A percentile compares a stretch with the other conserved stretches of the same genome.
Conservation (phyloP, 2,113 vertebrate genomes). For the Oostethus manadensis region DNA sequence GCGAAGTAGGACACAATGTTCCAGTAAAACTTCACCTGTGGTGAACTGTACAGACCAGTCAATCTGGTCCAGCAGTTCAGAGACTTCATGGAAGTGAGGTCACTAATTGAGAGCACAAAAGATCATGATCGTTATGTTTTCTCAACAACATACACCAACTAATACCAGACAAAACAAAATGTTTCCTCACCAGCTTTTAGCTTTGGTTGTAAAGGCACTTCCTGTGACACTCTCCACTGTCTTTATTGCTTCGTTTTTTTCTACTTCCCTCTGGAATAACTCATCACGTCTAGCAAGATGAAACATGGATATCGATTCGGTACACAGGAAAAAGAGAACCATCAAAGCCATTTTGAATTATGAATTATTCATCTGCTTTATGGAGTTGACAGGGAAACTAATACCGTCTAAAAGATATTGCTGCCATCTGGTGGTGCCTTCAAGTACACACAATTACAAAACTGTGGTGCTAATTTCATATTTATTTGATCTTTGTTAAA, state of each 20-base stretch:
- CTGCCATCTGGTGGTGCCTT: slow-evolving; percentile 21
- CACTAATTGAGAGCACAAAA: slow-evolving; percentile 5
- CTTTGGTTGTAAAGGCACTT: slow-evolving; percentile 16
- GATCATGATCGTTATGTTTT: neutral
- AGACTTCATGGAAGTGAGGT: slow-evolving; percentile 24
- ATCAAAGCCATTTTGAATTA: too few relatives aligned
- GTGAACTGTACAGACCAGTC: slow-evolving; percentile 74
- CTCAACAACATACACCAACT: too few relatives aligned
- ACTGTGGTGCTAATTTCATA: neutral
- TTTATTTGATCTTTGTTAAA: too few relatives aligned
- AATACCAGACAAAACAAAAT: too few relatives aligned
- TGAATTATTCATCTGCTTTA: neutral
- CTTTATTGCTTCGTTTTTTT: slow-evolving; percentile 47
- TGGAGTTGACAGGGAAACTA: neutral
- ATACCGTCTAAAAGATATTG: neutral
- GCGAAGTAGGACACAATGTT: slow-evolving; percentile 87
- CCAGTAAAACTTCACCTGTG: slow-evolving; percentile 87
- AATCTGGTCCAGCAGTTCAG: slow-evolving; percentile 58
- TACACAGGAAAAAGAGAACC: neutral
- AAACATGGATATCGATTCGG: neutral
- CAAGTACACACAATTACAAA: neutral
- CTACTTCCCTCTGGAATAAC: slow-evolving; percentile 53
- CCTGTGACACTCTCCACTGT: slow-evolving; percentile 44
- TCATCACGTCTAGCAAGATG: slow-evolving; percentile 61
- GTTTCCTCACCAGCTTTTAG: slow-evolving; percentile 39